Base-by-base conservation (phyloP, 2,113 vertebrate species). In the Cyanoliseus patagonus region DNA sequence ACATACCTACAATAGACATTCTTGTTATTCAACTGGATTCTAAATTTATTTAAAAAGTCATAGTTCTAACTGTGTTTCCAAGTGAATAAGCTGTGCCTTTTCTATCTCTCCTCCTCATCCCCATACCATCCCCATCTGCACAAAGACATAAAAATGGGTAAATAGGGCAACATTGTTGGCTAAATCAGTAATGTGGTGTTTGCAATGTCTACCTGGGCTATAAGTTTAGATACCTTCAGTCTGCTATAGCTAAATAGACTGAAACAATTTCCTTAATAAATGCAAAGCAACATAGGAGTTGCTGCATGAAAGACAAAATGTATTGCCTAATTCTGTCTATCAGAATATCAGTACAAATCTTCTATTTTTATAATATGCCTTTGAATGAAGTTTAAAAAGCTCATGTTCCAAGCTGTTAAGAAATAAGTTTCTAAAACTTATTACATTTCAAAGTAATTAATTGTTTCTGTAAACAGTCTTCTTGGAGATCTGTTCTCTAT, bases 331-430 rank as follows among this genome's bases (percentile, higher is more conserved):
- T 39, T 81, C 37, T 70, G 13, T 55, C 44, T 75, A 28, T 23
- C 6, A 41, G 33, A 83, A 42, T 23, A 90, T 59, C 31, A 51
- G 6, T 64, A 78, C 70, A 24, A 6, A 28, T 59, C 25, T 70
- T 86, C 23, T 44, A 6, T 69, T 5, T 42, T 62, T 27, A 70
- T 25, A 1, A 23, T 11, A 64, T 17, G 4, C 1, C 17, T 86
- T 79, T 37, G 2, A 11, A 87, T 82, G 62, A 28, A 24, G 0
- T 33, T 39, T 44, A 3, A 55, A 64, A 51, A 16, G 0, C 0
- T 3, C 28, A 57, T 0, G 2, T 90, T 81, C 6, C 33, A 53
- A 97, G 81, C 3, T n/a, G 2, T n/a, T 61, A 51, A 78, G 31
- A 86, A 73, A 61, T 25, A 52, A 19, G 3, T 2, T 64, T 76